Evolutionary conservation across 2,888 invertebrate genomes (phyloP).

Genomic region (Drosophila kambysellisi): DNA sequence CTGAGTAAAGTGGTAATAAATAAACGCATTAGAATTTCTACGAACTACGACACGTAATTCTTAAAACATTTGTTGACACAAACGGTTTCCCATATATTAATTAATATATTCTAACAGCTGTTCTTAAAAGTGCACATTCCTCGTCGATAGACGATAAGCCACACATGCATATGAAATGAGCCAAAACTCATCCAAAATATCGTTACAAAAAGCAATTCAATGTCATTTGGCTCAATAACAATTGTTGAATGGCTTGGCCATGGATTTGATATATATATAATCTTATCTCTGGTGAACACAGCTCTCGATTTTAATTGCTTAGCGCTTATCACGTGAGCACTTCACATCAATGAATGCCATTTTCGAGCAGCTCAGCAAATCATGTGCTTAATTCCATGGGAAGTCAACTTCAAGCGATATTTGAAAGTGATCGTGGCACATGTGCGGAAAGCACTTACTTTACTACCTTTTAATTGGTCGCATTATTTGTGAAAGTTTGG

Average conservation of each 20-base stretch:
- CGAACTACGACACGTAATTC: background rate
- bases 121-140: background rate
- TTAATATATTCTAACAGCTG: background rate
- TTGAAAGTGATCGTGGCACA: background rate
- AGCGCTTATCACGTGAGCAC: constrained; percentile 23
- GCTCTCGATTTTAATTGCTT: background rate
- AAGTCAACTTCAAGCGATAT: background rate
- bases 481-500: background rate
- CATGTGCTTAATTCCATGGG: constrained; percentile 1
- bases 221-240: background rate
- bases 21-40: background rate
- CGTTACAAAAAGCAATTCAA: background rate
- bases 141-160: background rate
- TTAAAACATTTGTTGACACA: background rate
- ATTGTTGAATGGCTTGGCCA: background rate
- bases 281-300: constrained; percentile 30
- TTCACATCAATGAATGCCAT: constrained; percentile 16
- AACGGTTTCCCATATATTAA: background rate
- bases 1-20: background rate
- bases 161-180: background rate
- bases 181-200: background rate
- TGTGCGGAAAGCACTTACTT: background rate
- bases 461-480: background rate
- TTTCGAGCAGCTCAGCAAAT: constrained; percentile 3
- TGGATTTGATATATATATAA: constrained; percentile 3